Conservation (phyloP, 2,888 invertebrate genomes). For the Anorthoa munda region DNA sequence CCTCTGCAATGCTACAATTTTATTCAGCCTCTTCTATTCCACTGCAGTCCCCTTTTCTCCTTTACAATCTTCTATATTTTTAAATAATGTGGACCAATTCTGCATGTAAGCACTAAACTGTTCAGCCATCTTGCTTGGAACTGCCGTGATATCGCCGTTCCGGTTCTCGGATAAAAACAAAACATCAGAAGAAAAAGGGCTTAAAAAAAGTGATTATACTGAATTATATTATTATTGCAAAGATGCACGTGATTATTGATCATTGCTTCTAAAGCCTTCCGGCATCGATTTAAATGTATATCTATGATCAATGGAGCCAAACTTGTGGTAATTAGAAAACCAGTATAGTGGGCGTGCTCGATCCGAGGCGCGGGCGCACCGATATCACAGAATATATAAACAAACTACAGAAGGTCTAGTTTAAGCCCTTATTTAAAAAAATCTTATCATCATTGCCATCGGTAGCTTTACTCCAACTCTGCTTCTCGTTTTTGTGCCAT, state of each 20-base stretch:
- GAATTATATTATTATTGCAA: background rate
- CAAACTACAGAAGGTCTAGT: slow-evolving; percentile 18
- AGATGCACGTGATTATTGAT: background rate
- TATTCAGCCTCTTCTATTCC: background rate
- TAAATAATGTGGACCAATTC: too few species aligned
- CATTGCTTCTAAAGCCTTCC: background rate
- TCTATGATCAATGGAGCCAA: slow-evolving; percentile 57
- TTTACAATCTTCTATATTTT: background rate
- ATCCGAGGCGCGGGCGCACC: slow-evolving; percentile 56
- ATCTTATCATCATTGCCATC: too few species aligned
- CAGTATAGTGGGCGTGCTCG: slow-evolving; percentile 65
- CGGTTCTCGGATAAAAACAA: background rate
- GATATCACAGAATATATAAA: slow-evolving; percentile 1
- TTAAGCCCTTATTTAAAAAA: too few species aligned
- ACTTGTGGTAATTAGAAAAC: slow-evolving; percentile 67
- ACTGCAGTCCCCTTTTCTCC: background rate
- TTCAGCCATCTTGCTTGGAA: too few species aligned
- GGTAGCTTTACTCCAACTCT: too few species aligned
- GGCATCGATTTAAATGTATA: background rate
- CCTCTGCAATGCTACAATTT: too few species aligned
- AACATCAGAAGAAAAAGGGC: too few species aligned
- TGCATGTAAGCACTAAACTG: too few species aligned
- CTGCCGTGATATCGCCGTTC: background rate
- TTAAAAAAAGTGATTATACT: background rate
- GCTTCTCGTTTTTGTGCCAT: too few species aligned